Evolutionary conservation across 30 jellyfish, hydroid and myxozoan genomes (phyloP), one percentile per base, ranked within the genome.

Genomic region (Aurelia sp.): DNA sequence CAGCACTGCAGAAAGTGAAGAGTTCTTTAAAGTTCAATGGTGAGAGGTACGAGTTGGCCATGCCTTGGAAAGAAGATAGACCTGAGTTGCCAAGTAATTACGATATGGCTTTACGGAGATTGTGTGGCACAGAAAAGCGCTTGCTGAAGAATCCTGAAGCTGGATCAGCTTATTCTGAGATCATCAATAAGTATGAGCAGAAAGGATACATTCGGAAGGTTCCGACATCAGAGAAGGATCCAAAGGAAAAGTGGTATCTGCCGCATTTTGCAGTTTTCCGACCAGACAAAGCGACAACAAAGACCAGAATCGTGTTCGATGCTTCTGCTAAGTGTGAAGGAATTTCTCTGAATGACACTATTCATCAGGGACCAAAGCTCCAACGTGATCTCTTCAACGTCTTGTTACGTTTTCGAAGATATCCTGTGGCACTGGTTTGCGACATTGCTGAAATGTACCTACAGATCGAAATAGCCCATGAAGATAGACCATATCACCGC

Each of bases 391-490:
- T 48, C 4, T 76, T 76, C 30, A 30, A 15, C 2, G 57, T 76
- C 12, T 2, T 48, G 52, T 52, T 76, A 17, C 67, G 97, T 18
- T 89, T 89, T 61, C 20, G 90, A 80, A 3, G 74, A 12, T 72
- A 65, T 63, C 96, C 97, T 7, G 96, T 89, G 40, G 94, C 86
- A 31, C 24, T 72, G 19, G 87, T 89, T 44, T 69, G 91, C 72
- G 97, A 89, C 64, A 64, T 81, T 62, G 93, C 95, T 2, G 84
- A 81, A 67, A 89, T 81, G 95, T 89, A 69, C 59, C 78, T 80
- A 30, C 86, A 73, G 58, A 89, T 81, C 20, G 50, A 17, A 17
- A 20, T 78, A 20, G 16, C 69, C 13, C 59, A 65, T 47, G 75
- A 22, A 20, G 82, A 88, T 44, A 67, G 97, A 27, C 61, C 33